Conservation (phyloP, 2,888 invertebrate genomes). For the Diadegma fenestrale region DNA sequence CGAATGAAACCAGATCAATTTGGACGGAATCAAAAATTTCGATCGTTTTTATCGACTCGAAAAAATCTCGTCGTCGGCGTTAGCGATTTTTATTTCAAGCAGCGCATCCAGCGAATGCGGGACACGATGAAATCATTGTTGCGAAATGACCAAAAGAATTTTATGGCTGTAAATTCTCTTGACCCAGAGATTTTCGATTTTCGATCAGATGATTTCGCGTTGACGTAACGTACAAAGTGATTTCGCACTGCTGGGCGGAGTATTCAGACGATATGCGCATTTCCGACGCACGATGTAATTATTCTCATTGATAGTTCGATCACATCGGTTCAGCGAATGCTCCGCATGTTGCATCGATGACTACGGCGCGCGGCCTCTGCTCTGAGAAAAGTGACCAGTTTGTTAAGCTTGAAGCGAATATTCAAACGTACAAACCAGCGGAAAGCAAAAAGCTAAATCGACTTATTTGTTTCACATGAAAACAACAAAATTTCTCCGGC, state of each 20-base stretch:
- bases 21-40: too few species aligned
- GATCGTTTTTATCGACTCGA: too few species aligned
- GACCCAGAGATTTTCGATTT: not conserved
- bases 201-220: not conserved
- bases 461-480: not conserved
- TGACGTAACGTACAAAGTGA: not conserved
- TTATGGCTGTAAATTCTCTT: not conserved
- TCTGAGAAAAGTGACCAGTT: not conserved
- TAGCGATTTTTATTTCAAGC: too few species aligned
- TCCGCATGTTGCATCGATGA: not conserved
- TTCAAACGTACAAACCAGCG: not conserved
- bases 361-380: not conserved
- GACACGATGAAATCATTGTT: too few species aligned
- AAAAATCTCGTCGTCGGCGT: too few species aligned
- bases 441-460: not conserved
- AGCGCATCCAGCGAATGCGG: too few species aligned
- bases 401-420: not conserved
- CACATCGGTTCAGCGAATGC: not conserved
- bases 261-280: not conserved
- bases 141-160: too few species aligned
- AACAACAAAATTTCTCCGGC: not conserved
- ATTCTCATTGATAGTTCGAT: constrained; percentile 6
- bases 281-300: not conserved
- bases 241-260: not conserved
- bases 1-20: too few species aligned